A percentile compares a stretch with the other conserved stretches of the same genome.
phyloP scores from a whole-genome alignment of 2,797 vertebrate genomes.

The Parotocinclus haroldoi region DNA sequence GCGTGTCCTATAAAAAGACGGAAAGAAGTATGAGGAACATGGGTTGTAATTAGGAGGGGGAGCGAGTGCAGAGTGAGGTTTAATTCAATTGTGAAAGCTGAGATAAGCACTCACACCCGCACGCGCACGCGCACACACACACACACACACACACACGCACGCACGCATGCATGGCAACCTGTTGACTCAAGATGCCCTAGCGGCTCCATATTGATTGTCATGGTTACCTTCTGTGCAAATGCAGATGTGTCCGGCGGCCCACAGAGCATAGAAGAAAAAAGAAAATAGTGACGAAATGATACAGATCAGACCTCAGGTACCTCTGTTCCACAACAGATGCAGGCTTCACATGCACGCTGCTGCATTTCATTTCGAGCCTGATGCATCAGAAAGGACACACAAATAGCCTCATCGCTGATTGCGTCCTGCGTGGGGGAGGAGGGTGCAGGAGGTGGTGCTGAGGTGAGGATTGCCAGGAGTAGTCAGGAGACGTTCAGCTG shows the following conservation, averaged over 20 bases:
- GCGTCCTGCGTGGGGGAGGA: conserved; percentile 56
- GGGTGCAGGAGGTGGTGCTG: conserved; percentile 22
- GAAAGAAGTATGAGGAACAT: neutral
- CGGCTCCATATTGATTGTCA: conserved; percentile 74
- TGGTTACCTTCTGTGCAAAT: conserved; percentile 80
- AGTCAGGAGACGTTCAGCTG: conserved; percentile 31
- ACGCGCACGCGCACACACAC: no score
- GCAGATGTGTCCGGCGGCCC: conserved; percentile 70
- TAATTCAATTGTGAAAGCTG: conserved; percentile 74
- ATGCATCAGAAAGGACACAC: conserved; percentile 55
- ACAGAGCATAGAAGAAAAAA: neutral
- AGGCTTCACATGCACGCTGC: conserved; percentile 28
- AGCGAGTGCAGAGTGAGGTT: conserved; percentile 28
- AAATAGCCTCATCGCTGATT: conserved; percentile 60
- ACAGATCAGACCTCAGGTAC: neutral
- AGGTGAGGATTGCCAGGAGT: conserved; percentile 31
- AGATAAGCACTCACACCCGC: conserved; percentile 51
- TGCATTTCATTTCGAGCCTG: conserved; percentile 46
- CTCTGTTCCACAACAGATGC: conserved; percentile 39
- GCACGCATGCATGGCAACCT: no score
- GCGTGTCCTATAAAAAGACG: neutral
- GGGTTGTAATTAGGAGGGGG: neutral
- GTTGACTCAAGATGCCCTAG: conserved; percentile 57
- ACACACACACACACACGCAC: no score
- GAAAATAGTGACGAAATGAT: neutral